Base-by-base conservation (phyloP, 2,888 invertebrate species). In the Thereva unica region DNA sequence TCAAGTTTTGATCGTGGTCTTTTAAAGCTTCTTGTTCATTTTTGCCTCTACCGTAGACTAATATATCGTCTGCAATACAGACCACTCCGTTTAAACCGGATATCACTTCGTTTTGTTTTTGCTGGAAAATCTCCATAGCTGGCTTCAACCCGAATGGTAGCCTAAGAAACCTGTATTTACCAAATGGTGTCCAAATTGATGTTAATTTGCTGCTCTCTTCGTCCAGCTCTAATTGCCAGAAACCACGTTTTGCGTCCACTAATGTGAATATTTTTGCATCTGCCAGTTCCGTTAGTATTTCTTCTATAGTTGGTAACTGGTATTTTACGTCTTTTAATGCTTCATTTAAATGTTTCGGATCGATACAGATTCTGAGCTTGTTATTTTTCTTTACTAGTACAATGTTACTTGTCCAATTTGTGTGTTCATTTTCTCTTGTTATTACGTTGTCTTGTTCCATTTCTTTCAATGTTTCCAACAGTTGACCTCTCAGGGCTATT, bases 151-250 rank as follows among this genome's bases (percentile, higher is more conserved):
- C 73, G 67, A 71, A 74, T 2, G 73, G 72, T 52, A 74, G 41
- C 9, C 72, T 68, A 40, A 57, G 64, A 35, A 63, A 68, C 7
- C 47, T 44, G 35, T 69, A 71, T n/a, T 67, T 55, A 3, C 56
- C 59, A 40, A 56, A 67, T 5, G 64, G 67, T 4, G 67, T 63
- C 72, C 76, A 71, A 52, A 72, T 72, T 67, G 42, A 74, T 74
- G 69, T 73, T 72, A 35, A 71, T 72, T 7, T 77, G 78, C 69
- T 77, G 76, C 59, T 73, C 73, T n/a, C 77, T 80, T 68, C 74
- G 52, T 59, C 57, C 45, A 65, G 50, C 38, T 42, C 41, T n/a
- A 59, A 12, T 53, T 55, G 68, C 68, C 69, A 71, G 71, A 69
- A 71, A 66, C 40, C 70, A 69, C 56, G 69, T 67, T 67, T 72